phyloP scores from a whole-genome alignment of 2,888 invertebrate genomes.

The Drosophila testacea region DNA sequence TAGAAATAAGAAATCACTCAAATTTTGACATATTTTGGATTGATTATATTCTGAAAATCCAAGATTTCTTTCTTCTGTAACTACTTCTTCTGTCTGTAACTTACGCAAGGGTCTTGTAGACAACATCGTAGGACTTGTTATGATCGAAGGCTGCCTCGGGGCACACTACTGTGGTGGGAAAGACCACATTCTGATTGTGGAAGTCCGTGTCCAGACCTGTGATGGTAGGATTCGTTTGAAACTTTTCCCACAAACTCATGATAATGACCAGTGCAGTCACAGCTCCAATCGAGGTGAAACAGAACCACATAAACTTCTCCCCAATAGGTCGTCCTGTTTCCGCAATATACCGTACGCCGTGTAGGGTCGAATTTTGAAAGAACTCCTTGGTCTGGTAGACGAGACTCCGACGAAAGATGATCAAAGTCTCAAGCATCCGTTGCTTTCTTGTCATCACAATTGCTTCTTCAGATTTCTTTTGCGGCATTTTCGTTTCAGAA shows the following conservation, averaged over 20 bases:
- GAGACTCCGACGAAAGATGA: conserved; percentile 87
- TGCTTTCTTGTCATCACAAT: conserved; percentile 41
- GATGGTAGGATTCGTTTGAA: conserved; percentile 93
- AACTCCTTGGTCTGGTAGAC: conserved; percentile 90
- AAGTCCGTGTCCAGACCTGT: conserved; percentile 93
- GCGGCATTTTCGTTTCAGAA: conserved; percentile 72
- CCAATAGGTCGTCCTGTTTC: conserved; percentile 90
- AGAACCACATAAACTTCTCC: conserved; percentile 94
- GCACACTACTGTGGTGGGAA: conserved; percentile 90
- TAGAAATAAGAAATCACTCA: too few species aligned
- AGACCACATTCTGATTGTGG: conserved; percentile 92
- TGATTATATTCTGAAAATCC: too few species aligned
- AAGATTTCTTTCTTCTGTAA: neutral
- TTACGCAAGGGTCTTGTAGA: conserved; percentile 80
- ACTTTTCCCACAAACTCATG: conserved; percentile 92
- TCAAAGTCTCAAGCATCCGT: conserved; percentile 63
- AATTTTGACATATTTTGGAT: too few species aligned
- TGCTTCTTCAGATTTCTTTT: conserved; percentile 41
- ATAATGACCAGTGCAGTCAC: conserved; percentile 91
- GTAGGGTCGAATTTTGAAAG: conserved; percentile 91
- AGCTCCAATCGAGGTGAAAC: conserved; percentile 89
- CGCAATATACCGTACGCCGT: conserved; percentile 92
- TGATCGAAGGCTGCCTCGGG: conserved; percentile 86
- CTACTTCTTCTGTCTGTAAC: conserved; percentile 37
- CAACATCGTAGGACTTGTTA: conserved; percentile 80